Percentiles rank a stretch among this genome's conserved stretches.
These are phyloP conservation scores for Turdus rufiventris DNA, from an alignment of 2,113 vertebrate species.

Conservation along the genomic window DNA sequence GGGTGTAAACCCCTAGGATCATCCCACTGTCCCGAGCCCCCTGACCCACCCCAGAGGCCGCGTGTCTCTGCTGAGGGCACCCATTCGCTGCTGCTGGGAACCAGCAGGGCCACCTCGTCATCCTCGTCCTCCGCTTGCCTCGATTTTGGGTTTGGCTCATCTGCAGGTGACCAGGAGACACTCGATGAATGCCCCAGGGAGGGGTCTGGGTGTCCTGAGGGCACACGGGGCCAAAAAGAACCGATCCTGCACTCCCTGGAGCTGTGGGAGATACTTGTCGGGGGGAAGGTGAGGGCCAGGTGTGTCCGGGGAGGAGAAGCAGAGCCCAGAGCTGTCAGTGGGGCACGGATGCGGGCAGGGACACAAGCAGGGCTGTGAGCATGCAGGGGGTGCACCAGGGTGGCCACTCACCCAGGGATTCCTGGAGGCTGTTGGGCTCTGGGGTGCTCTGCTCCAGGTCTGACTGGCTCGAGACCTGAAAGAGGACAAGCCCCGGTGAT, in stretches of 20 bases:
- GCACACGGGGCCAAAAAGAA: background rate
- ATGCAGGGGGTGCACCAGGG: accelerated
- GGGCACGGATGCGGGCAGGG: accelerated
- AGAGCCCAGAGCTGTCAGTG: background rate
- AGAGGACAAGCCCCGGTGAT: background rate
- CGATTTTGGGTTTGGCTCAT: accelerated
- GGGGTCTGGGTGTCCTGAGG: background rate
- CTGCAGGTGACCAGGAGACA: background rate
- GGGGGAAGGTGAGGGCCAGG: accelerated
- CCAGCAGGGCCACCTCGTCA: accelerated
- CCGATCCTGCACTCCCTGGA: background rate
- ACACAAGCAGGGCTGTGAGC: background rate
- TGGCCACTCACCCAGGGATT: background rate
- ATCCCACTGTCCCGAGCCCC: background rate
- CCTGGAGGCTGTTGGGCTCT: background rate
- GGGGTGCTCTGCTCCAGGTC: slow-evolving; percentile 69
- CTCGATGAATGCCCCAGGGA: accelerated
- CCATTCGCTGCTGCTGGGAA: background rate
- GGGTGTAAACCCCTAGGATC: background rate
- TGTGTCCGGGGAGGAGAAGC: background rate
- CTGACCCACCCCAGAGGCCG: background rate
- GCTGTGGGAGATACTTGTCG: background rate
- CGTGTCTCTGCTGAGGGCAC: background rate
- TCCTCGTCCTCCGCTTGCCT: background rate
- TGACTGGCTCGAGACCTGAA: slow-evolving; percentile 75